Evolutionary conservation across 2,113 vertebrate genomes (phyloP).

Genomic region (Podarcis raffonei): DNA sequence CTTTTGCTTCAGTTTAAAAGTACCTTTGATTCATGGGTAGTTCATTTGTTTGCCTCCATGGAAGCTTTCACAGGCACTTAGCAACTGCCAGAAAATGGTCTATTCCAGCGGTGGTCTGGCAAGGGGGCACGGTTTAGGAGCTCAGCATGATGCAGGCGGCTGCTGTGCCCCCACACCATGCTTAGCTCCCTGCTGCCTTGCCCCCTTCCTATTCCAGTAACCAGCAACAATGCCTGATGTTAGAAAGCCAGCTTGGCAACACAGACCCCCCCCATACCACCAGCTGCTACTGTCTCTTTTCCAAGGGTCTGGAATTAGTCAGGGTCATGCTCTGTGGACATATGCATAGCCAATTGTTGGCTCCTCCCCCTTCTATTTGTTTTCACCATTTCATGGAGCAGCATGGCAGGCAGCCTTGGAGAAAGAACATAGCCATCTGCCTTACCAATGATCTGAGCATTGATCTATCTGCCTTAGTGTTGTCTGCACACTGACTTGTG

Average conservation of each 20-base stretch:
- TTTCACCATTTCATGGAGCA: not conserved
- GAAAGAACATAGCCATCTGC: not conserved
- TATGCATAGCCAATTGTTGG: too few relatives aligned
- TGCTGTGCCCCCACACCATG: too few relatives aligned
- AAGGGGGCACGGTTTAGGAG: too few relatives aligned
- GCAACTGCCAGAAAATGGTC: not conserved
- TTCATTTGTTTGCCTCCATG: not conserved
- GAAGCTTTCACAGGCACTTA: not conserved
- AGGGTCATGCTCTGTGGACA: too few relatives aligned
- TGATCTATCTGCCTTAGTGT: not conserved
- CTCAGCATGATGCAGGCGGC: too few relatives aligned
- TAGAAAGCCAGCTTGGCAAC: too few relatives aligned
- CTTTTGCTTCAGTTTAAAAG: not conserved
- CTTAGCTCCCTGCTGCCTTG: too few relatives aligned
- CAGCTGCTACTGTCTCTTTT: not conserved
- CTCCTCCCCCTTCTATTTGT: too few relatives aligned
- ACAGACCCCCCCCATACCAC: too few relatives aligned
- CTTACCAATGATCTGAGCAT: not conserved
- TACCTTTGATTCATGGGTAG: not conserved
- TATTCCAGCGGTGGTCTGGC: not conserved
- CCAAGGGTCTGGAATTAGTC: not conserved
- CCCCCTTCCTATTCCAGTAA: too few relatives aligned
- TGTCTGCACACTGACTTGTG: not conserved
- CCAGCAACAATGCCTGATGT: too few relatives aligned
- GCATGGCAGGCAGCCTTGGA: not conserved